Evolutionary conservation across 2,113 vertebrate species (phyloP).

Genomic region (Brevimyrus niger): DNA sequence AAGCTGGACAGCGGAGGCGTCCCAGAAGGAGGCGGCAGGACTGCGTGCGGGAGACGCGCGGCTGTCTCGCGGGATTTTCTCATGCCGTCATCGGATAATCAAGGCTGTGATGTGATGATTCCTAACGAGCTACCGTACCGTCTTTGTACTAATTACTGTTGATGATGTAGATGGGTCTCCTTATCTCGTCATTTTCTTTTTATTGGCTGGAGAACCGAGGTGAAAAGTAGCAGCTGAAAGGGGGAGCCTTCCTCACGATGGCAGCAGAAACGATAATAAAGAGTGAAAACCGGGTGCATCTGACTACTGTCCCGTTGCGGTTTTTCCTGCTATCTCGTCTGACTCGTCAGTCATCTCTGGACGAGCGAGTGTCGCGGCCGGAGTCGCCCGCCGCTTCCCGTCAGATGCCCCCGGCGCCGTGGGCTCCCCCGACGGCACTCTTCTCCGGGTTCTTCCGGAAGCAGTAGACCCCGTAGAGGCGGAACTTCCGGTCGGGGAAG

Average conservation of each 20-base stretch:
- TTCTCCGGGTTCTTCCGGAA: constrained; percentile 53
- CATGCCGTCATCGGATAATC: constrained; percentile 14
- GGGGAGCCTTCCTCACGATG: background rate
- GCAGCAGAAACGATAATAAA: constrained; percentile 26
- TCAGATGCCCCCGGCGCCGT: constrained; percentile 27
- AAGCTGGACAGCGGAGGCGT: constrained; percentile 24
- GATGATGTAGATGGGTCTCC: constrained; percentile 13
- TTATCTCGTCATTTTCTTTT: background rate
- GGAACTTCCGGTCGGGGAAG: constrained; percentile 81
- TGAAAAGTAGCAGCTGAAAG: constrained; percentile 2
- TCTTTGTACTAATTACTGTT: constrained; percentile 26
- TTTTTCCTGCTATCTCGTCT: constrained; percentile 35
- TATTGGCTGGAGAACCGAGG: background rate
- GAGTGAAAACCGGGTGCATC: constrained; percentile 15
- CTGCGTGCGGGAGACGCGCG: background rate
- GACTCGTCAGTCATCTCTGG: constrained; percentile 36
- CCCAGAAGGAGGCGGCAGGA: constrained; percentile 22
- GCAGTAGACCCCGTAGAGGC: constrained; percentile 87
- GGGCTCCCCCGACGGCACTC: constrained; percentile 7
- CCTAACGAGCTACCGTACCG: constrained; percentile 27
- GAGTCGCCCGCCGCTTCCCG: background rate
- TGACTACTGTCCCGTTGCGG: constrained; percentile 29
- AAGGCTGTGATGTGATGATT: background rate
- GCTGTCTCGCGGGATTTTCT: background rate
- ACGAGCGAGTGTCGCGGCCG: constrained; percentile 35